These are phyloP conservation scores for Poeciliopsis prolifica DNA, from an alignment of 2,113 vertebrate species.

Conservation along the genomic window DNA sequence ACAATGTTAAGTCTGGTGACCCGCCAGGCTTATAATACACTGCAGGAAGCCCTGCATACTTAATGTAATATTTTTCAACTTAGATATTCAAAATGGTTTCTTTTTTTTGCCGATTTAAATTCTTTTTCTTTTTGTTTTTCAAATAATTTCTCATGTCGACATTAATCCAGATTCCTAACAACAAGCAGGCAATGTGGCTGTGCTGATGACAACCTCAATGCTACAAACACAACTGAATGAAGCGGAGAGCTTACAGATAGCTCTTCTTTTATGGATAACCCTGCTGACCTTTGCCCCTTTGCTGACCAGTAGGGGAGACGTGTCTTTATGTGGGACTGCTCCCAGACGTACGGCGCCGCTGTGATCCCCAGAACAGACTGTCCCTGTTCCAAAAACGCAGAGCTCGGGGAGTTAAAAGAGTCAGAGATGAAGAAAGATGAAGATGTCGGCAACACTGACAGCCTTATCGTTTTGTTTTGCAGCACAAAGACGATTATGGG, in stretches of 20 bases:
- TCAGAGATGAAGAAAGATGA: background rate
- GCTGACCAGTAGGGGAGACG: background rate
- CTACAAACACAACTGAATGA: background rate
- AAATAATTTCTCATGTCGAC: background rate
- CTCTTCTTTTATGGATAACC: background rate
- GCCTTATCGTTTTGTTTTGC: slow-evolving; percentile 7
- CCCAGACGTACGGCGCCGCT: background rate
- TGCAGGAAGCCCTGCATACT: too few species aligned
- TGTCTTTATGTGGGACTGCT: background rate
- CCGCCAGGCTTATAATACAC: too few species aligned
- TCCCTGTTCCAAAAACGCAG: background rate
- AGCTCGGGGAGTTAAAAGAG: background rate
- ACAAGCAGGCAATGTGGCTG: background rate
- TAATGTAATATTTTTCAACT: background rate
- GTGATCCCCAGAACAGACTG: background rate
- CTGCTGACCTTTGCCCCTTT: background rate
- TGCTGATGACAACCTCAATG: background rate
- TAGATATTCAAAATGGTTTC: background rate
- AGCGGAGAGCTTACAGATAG: background rate
- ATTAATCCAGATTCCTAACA: background rate
- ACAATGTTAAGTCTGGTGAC: too few species aligned
- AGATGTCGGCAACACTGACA: background rate
- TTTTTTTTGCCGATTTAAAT: background rate
- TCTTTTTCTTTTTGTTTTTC: background rate
- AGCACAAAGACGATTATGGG: slow-evolving; percentile 88